Evolutionary conservation across 53 echinoderm and acorn worm genomes (phyloP).

Genomic region (Stichopus horrens): DNA sequence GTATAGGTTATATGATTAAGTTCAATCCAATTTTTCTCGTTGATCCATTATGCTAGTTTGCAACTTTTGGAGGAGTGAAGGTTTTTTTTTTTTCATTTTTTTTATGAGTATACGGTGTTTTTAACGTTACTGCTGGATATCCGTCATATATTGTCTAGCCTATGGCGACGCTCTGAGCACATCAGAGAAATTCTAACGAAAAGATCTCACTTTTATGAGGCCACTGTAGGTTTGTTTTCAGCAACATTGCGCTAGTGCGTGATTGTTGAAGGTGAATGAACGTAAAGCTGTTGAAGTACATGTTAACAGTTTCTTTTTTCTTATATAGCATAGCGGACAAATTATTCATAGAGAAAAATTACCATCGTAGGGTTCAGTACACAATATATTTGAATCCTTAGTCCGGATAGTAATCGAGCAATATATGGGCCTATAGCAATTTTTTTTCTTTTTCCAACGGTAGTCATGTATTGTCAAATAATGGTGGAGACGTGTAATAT

Average conservation of each 20-base stretch:
- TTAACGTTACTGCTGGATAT: background rate
- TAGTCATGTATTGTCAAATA: no score
- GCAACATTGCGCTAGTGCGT: background rate
- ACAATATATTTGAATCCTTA: background rate
- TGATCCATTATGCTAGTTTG: no score
- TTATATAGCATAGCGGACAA: background rate
- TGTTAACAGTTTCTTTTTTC: background rate
- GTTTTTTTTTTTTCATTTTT: no score
- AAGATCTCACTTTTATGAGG: background rate
- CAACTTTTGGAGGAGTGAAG: no score
- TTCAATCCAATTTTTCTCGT: no score
- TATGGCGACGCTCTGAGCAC: background rate
- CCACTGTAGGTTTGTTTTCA: background rate
- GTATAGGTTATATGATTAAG: no score
- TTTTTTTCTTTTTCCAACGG: no score
- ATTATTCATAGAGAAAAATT: background rate
- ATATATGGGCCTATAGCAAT: background rate
- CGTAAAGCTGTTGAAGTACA: background rate
- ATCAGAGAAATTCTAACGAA: background rate
- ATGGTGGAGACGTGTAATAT: no score
- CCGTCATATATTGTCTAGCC: background rate
- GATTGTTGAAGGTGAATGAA: slow-evolving; percentile 2
- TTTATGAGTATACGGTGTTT: background rate
- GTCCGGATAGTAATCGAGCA: background rate
- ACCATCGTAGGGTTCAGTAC: background rate